Conservation (phyloP, 2,888 invertebrate genomes). For the Leucophenga maculata region DNA sequence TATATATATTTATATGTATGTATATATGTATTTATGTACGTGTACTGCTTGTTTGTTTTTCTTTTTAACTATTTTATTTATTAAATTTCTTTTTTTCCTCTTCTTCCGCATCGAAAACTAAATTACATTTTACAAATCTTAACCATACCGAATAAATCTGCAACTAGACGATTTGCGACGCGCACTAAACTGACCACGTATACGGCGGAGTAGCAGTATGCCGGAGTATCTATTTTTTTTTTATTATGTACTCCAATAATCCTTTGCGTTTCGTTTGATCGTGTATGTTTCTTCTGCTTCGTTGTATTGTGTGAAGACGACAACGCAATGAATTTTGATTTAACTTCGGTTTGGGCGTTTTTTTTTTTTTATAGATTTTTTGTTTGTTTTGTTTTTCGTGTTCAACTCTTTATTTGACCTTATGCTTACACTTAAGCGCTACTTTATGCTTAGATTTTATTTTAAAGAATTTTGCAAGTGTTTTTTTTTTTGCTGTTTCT, state of each 20-base stretch:
- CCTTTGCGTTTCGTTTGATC: too few species aligned
- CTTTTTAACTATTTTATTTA: not conserved
- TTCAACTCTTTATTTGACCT: constrained; percentile 53
- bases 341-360: not conserved
- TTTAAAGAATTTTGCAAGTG: constrained; percentile 48
- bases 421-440: constrained; percentile 59
- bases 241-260: too few species aligned
- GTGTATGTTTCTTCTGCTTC: too few species aligned
- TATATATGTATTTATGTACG: constrained; percentile 27
- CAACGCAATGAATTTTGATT: too few species aligned
- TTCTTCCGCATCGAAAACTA: constrained; percentile 9
- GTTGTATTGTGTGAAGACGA: too few species aligned
- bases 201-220: too few species aligned
- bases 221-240: too few species aligned
- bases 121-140: constrained; percentile 23
- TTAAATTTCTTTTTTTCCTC: not conserved
- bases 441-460: constrained; percentile 60
- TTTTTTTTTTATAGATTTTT: not conserved
- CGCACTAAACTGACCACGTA: not conserved
- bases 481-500: not conserved
- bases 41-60: constrained; percentile 29
- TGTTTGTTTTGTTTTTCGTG: constrained; percentile 8
- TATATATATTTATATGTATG: constrained; percentile 23
- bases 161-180: not conserved
- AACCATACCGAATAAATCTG: not conserved